Base-by-base conservation (phyloP, 2,888 invertebrate genomes). In the Macroteleia sp. region DNA sequence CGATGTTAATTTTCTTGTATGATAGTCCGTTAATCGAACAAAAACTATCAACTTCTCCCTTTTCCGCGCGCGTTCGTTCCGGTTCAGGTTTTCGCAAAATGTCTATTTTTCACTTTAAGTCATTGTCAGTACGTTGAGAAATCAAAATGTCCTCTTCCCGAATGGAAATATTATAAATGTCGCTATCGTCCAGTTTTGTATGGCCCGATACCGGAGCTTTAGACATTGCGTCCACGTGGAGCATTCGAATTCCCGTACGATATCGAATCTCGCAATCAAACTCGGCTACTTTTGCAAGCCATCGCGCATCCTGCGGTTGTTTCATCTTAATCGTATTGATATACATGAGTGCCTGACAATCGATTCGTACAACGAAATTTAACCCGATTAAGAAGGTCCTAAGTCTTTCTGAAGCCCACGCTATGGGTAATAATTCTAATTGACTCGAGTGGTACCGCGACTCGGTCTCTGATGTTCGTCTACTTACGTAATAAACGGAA, bases 11-110 rank as follows among this genome's bases (percentile, higher is more conserved):
- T 6, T 34, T n/a, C 12, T 64, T 71, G 22, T 73, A 79, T 19
- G 74, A 59, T 0, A 77, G 5, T 3, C 73, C 79, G 5, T 77
- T 34, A 0, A 30, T 34, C 25, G 77, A 42, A 6, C 56, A 25
- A 39, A n/a, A 79, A 1, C 64, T 30, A 17, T 28, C 9, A 1
- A 48, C 8, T 36, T 56, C 44, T 12, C 46, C 52, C 25, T 54
- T 25, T 28, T 50, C 25, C 10, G n/a, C 0, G 3, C 48, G 30
- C 20, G 46, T 12, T 20, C 59, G 14, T 5, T 59, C 44, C 4
- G 16, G 10, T 14, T 19, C 59, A 3, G n/a, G 2, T 12, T 32
- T 42, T 5, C n/a, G 28, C 19, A 59, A 44, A n/a, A 59, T 32
- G 0, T 44, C 32, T 9, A 59, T 59, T 44, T 28, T 59, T n/a